Base-by-base conservation (phyloP, 2,888 invertebrate genomes). In the Entomobrya multifasciata region DNA sequence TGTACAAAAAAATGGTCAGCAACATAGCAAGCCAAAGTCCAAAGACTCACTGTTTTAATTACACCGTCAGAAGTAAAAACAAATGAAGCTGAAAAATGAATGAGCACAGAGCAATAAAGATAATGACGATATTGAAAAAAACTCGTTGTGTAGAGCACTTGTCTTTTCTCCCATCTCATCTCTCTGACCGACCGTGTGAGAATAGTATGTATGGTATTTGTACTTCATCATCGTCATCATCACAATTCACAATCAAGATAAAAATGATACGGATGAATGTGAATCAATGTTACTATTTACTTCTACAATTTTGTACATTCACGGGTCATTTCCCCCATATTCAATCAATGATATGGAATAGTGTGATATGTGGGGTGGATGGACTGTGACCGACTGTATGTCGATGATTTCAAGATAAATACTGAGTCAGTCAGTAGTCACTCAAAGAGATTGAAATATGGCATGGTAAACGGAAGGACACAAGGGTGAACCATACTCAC, bases 11-110 rank as follows among this genome's bases (percentile, higher is more conserved):
- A 20, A 22, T 67, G 67, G 67, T 67, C 67, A 44, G 44, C 67
- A 67, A 17, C n/a, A 17, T 15, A 8, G 17, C 17, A 6, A 52
- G n/a, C 20, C 57, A 17, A 5, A 67, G 41, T 44, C n/a, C n/a
- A n/a, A n/a, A n/a, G n/a, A n/a, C n/a, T n/a, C 44, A 20, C 41
- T 67, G 41, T 67, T 67, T 44, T 44, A 67, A 67, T 44, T 11
- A 22, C 5, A 67, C 30, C 36, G 0, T 44, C 36, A 13, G 5
- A 13, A 5, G 20, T 36, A 36, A 10, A 44, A 20, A 41, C 67
- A 67, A 67, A 67, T 67, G 67, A 44, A 67, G 67, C 44, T 44
- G 67, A 67, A 67, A 67, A 67, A 67, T 67, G 67, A 67, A 67
- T 44, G 67, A 67, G 67, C 67, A 44, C 67, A 41, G 41, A 15